A percentile compares a stretch with the other conserved stretches of the same genome.
phyloP scores from a whole-genome alignment of 2,888 invertebrate genomes.

The Graphium colonna region DNA sequence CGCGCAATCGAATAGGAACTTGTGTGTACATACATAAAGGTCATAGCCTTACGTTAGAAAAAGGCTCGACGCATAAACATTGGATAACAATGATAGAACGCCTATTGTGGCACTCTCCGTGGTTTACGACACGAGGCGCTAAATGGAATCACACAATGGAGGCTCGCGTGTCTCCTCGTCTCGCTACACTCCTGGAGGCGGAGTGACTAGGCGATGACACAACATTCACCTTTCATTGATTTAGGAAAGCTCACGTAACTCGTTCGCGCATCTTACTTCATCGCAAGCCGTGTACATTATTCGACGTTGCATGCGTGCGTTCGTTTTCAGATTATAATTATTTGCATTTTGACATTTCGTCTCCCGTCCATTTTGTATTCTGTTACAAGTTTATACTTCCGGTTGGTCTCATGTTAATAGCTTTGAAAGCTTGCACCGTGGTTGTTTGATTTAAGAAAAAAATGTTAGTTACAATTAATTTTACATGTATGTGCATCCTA shows the following conservation, averaged over 20 bases:
- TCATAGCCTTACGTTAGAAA: neutral
- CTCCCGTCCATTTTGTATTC: too few relatives aligned
- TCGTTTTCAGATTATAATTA: too few relatives aligned
- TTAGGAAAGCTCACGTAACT: slow-evolving; percentile 14
- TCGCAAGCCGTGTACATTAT: too few relatives aligned
- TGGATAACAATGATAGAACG: slow-evolving; percentile 34
- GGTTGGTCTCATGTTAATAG: too few relatives aligned
- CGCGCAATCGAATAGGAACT: neutral
- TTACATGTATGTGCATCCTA: too few relatives aligned
- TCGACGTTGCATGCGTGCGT: neutral
- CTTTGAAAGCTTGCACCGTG: too few relatives aligned
- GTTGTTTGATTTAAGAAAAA: too few relatives aligned
- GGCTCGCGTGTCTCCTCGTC: slow-evolving; percentile 15
- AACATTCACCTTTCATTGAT: slow-evolving; percentile 15
- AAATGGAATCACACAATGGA: slow-evolving; percentile 30
- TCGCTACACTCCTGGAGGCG: neutral
- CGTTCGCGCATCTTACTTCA: neutral
- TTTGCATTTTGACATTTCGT: neutral
- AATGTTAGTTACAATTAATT: too few relatives aligned
- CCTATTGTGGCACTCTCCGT: slow-evolving; percentile 45
- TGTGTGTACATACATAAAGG: neutral
- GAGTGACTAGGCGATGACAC: slow-evolving; percentile 13
- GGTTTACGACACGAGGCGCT: slow-evolving; percentile 43
- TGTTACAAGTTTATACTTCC: too few relatives aligned
- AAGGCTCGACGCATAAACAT: slow-evolving; percentile 10